Evolutionary conservation across 2,888 invertebrate species (phyloP).

Genomic region (Allophyes oxyacanthae): DNA sequence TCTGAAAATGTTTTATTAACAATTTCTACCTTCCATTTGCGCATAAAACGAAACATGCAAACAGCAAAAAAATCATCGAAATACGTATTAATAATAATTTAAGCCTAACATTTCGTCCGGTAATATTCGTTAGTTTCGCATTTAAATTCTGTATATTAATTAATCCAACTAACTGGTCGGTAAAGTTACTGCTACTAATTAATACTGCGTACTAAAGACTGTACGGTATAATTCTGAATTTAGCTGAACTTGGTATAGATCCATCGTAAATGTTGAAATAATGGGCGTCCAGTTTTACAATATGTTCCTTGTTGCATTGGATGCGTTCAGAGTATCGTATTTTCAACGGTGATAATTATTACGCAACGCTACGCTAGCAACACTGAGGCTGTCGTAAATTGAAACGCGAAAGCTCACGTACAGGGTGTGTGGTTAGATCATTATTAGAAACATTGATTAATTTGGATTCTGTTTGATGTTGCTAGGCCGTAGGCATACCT

Average conservation of each 20-base stretch:
- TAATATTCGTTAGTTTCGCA: slow-evolving; percentile 25
- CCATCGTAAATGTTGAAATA: slow-evolving; percentile 58
- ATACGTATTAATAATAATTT: too few relatives aligned
- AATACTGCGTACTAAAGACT: slow-evolving; percentile 55
- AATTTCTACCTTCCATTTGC: too few relatives aligned
- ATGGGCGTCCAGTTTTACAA: slow-evolving; percentile 64
- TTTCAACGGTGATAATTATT: slow-evolving; percentile 75
- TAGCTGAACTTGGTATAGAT: slow-evolving; percentile 31
- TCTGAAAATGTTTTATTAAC: too few relatives aligned
- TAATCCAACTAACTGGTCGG: slow-evolving; percentile 31
- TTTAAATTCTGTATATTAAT: slow-evolving; percentile 36
- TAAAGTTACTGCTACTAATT: slow-evolving; percentile 52
- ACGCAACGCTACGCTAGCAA: slow-evolving; percentile 70
- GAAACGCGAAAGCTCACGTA: slow-evolving; percentile 60
- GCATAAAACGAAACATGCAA: too few relatives aligned
- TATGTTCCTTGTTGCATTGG: slow-evolving; percentile 44
- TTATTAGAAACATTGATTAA: slow-evolving; percentile 51
- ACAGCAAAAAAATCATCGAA: too few relatives aligned
- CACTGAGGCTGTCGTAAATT: slow-evolving; percentile 66
- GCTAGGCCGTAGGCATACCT: too few relatives aligned
- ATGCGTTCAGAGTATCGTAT: slow-evolving; percentile 65
- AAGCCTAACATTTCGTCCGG: too few relatives aligned
- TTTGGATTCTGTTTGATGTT: slow-evolving; percentile 26
- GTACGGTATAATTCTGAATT: slow-evolving; percentile 52
- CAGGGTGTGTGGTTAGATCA: slow-evolving; percentile 44